Evolutionary conservation across 2,113 vertebrate genomes (phyloP).

Genomic region (Petaurus breviceps): DNA sequence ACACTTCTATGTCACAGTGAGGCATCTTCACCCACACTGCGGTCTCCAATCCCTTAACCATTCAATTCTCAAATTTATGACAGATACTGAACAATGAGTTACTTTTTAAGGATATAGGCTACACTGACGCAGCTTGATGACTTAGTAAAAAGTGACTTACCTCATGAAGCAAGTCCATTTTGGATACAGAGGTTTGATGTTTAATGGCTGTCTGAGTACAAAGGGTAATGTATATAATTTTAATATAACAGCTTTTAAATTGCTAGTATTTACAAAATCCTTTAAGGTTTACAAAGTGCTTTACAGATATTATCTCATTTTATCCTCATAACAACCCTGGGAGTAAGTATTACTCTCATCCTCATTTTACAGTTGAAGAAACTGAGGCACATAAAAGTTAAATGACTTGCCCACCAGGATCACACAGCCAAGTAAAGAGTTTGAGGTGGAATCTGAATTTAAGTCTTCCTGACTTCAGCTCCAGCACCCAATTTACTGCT

Average conservation of each 20-base stretch:
- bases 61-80: neutral
- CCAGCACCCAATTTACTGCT: neutral
- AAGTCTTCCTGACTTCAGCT: neutral
- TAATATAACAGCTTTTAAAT: too few relatives aligned
- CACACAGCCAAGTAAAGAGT: neutral
- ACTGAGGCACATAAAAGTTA: neutral
- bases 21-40: too few relatives aligned
- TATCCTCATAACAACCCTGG: neutral
- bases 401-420: neutral
- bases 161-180: too few relatives aligned
- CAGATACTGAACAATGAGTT: neutral
- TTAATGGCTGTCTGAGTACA: too few relatives aligned
- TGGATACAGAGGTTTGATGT: too few relatives aligned
- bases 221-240: too few relatives aligned
- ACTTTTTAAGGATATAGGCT: too few relatives aligned
- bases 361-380: neutral
- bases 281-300: neutral
- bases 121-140: neutral
- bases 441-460: neutral
- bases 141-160: neutral
- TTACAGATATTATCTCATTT: neutral
- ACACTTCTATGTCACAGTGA: neutral
- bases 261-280: too few relatives aligned
- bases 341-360: neutral
- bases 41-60: neutral